Conservation (phyloP, 2,888 invertebrate genomes). For the Phlogophora meticulosa region DNA sequence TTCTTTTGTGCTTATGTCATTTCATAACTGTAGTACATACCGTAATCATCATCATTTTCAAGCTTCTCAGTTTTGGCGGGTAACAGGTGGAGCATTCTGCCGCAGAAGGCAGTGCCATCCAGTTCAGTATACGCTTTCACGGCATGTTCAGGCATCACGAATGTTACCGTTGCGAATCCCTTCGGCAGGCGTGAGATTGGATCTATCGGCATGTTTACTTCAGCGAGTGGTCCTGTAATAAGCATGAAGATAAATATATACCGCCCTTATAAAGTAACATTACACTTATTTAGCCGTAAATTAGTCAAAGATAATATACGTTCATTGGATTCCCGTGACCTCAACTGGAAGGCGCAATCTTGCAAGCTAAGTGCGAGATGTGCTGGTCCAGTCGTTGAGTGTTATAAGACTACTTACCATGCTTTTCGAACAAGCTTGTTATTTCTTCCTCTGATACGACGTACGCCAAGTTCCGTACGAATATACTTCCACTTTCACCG, state of each 20-base stretch:
- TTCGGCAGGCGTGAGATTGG: slow-evolving; percentile 95
- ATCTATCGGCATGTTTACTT: slow-evolving; percentile 97
- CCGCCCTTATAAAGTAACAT: not conserved
- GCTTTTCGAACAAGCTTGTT: slow-evolving; percentile 95
- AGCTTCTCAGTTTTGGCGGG: slow-evolving; percentile 94
- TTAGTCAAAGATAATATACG: not conserved
- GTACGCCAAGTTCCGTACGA: slow-evolving; percentile 60
- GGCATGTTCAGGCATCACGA: slow-evolving; percentile 98
- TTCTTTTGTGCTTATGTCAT: no score
- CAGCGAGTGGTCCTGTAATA: slow-evolving; percentile 94
- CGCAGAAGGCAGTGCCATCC: slow-evolving; percentile 98
- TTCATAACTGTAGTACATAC: slow-evolving; percentile 69
- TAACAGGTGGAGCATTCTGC: slow-evolving; percentile 97
- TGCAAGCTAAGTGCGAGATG: no score
- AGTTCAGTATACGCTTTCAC: slow-evolving; percentile 96
- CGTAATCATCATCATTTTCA: slow-evolving; percentile 85
- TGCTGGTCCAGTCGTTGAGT: no score
- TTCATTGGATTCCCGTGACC: no score
- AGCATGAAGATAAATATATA: not conserved
- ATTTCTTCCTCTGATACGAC: slow-evolving; percentile 81
- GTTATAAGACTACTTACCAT: slow-evolving; percentile 90
- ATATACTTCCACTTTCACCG: slow-evolving; percentile 90
- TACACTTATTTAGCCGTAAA: not conserved
- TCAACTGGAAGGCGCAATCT: no score
- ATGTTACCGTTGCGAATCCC: slow-evolving; percentile 98